Evolutionary conservation across 2,888 invertebrate genomes (phyloP), one percentile per base, ranked within the genome.

Genomic region (Plagodis dolabraria): DNA sequence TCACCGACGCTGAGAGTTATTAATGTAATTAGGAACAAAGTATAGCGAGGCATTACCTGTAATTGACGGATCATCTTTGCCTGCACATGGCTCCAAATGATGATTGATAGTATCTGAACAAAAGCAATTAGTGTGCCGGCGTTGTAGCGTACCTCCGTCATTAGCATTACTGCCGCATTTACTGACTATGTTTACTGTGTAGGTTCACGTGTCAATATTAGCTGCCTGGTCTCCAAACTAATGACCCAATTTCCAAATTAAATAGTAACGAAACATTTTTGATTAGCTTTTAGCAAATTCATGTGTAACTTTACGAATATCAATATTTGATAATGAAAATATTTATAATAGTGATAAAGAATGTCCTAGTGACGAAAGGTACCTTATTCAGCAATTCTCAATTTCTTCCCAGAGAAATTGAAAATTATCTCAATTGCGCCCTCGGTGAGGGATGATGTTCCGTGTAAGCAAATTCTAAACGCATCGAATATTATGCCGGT

Each of bases 31-130:
- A 38, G 38, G 9, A 38, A 38, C 38, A 42, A 12, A 43, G 43
- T 43, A 9, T 6, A 43, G 43, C 43, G n/a, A 6, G 12, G 9
- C n/a, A 43, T 5, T 43, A 12, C 12, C 43, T 42, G 43, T 12
- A n/a, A 49, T 49, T 33, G 40, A 40, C 8, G 43, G 43, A 43
- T 55, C 40, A 47, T 50, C 48, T 51, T 47, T 46, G 55, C 52
- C 50, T 57, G 50, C 52, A 54, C 50, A 47, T 54, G 58, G 42
- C 45, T 59, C 10, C n/a, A 54, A 63, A 59, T 57, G 40, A 57
- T 67, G 64, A 67, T 64, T 63, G 57, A 64, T 64, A 51, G 45
- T 54, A 49, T 54, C 58, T 51, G 45, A 64, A 55, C 67, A 60
- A 63, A 59, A 60, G 63, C 64, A 67, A 67, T 64, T 60, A 63